A percentile compares a stretch with the other conserved stretches of the same genome.
These are phyloP conservation scores for Notarius lentiginosus DNA, from an alignment of 2,113 vertebrate species.

Conservation along the genomic window DNA sequence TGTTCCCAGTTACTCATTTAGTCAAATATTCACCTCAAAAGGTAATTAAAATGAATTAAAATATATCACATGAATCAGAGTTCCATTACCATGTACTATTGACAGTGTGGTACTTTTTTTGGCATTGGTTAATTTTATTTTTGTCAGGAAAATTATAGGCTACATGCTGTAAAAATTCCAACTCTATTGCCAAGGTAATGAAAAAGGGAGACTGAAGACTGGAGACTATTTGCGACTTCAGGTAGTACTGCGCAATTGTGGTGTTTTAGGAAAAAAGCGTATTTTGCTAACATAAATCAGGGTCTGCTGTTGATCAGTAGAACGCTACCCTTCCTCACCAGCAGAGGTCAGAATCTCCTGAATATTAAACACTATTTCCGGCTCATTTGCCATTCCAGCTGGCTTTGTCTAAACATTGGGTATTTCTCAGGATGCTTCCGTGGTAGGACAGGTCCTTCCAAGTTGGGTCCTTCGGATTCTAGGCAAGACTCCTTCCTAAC, in stretches of 20 bases:
- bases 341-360: background rate
- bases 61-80: background rate
- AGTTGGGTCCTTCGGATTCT: no score
- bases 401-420: background rate
- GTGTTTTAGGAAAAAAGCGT: background rate
- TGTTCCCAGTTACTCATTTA: background rate
- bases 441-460: no score
- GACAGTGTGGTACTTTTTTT: background rate
- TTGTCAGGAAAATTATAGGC: background rate
- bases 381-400: background rate
- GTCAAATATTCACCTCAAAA: background rate
- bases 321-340: background rate
- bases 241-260: background rate
- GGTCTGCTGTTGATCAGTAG: background rate
- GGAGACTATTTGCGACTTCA: background rate
- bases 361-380: background rate
- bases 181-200: background rate
- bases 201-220: background rate
- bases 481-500: no score
- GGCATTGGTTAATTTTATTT: background rate
- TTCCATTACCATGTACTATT: background rate
- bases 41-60: background rate
- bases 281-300: slow-evolving; percentile 29
- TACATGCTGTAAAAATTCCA: background rate
- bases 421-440: no score